Evolutionary conservation across 2,888 invertebrate species (phyloP).

Genomic region (Amphipoea lucens): DNA sequence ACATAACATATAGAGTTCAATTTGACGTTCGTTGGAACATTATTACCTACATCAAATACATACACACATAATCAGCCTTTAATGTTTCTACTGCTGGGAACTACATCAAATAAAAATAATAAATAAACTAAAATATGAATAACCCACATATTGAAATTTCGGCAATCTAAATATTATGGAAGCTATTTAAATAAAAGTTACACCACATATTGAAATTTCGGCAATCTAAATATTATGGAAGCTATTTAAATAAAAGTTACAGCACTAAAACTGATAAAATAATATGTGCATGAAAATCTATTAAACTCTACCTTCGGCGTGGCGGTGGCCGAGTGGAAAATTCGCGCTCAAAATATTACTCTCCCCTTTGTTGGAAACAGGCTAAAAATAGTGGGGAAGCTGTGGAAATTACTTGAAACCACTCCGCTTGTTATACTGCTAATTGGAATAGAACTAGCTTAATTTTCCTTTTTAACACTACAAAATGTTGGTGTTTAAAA

Average conservation of each 20-base stretch:
- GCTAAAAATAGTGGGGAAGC: slow-evolving; percentile 43
- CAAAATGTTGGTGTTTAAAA: slow-evolving; percentile 29
- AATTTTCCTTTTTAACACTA: slow-evolving; percentile 35
- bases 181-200: background rate
- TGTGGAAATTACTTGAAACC: slow-evolving; percentile 48
- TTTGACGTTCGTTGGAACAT: background rate
- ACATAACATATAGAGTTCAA: no score
- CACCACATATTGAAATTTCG: no score
- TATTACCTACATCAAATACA: background rate
- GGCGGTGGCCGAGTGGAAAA: slow-evolving; percentile 15
- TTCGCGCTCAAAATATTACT: slow-evolving; percentile 45
- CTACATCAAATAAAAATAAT: background rate
- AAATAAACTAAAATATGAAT: background rate
- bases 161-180: background rate
- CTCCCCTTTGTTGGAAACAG: slow-evolving; percentile 39
- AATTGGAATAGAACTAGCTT: slow-evolving; percentile 49
- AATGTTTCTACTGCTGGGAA: no score
- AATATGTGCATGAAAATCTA: slow-evolving; percentile 30
- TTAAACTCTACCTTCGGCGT: slow-evolving; percentile 32
- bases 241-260: background rate
- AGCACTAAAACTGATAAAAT: slow-evolving; percentile 11
- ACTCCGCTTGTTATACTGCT: slow-evolving; percentile 38
- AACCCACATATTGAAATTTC: background rate
- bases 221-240: background rate
- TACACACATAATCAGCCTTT: no score